phyloP scores from a whole-genome alignment of 2,113 vertebrate genomes.

The Gopherus evgoodei region DNA sequence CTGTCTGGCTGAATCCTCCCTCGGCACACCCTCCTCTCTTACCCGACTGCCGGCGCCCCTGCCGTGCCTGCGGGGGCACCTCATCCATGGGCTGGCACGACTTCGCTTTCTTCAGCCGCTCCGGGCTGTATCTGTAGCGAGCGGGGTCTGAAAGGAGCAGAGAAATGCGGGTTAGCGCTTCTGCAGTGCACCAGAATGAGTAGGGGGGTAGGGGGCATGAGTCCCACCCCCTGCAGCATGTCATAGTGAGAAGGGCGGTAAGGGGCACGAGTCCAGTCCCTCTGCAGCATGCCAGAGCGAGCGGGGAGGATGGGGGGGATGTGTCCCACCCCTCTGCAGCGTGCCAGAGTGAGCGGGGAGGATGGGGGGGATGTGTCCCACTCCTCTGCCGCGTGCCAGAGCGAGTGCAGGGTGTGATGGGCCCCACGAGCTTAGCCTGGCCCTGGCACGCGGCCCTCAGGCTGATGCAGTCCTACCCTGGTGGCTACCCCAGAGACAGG shows the following conservation, averaged over 20 bases:
- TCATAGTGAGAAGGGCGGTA: too few relatives aligned
- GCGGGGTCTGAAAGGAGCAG: conserved; percentile 76
- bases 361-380: too few relatives aligned
- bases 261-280: too few relatives aligned
- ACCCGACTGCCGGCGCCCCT: conserved; percentile 92
- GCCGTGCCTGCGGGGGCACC: conserved; percentile 60
- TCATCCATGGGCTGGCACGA: conserved; percentile 79
- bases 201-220: too few relatives aligned
- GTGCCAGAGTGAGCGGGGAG: too few relatives aligned
- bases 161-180: not conserved
- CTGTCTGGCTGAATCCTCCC: not conserved
- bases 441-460: not conserved
- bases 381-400: accelerated
- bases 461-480: not conserved
- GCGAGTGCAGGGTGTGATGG: accelerated
- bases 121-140: conserved; percentile 88
- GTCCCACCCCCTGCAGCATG: too few relatives aligned
- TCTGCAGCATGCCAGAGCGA: too few relatives aligned
- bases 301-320: too few relatives aligned
- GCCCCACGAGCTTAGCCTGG: accelerated
- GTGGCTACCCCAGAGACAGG: not conserved
- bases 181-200: not conserved
- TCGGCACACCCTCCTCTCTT: not conserved
- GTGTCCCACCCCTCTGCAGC: too few relatives aligned
- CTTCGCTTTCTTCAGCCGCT: conserved; percentile 87